These are phyloP conservation scores for Mythimna ferrago DNA, from an alignment of 2,888 invertebrate genomes.

Conservation along the genomic window DNA sequence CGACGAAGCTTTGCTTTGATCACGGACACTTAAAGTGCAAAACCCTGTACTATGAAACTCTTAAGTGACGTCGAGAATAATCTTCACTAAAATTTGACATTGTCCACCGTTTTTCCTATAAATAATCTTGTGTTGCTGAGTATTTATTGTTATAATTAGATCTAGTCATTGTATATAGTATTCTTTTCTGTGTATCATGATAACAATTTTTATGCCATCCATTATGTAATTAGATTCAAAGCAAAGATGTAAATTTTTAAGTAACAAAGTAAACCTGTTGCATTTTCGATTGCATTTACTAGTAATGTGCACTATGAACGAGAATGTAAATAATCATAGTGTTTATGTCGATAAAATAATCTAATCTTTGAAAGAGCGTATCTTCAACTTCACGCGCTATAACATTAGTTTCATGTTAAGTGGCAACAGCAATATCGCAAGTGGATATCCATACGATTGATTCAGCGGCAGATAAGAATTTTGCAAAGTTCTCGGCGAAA, in stretches of 20 bases:
- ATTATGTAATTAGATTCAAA: conserved; percentile 51
- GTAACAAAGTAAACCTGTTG: conserved; percentile 18
- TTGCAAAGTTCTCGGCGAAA: conserved; percentile 68
- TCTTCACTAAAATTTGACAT: conserved; percentile 47
- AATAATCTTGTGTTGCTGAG: conserved; percentile 40
- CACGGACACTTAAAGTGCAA: conserved; percentile 72
- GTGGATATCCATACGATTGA: conserved; percentile 50
- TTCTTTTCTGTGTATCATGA: conserved; percentile 44
- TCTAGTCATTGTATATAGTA: conserved; percentile 65
- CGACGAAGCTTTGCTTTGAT: conserved; percentile 86
- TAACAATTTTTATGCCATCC: conserved; percentile 64
- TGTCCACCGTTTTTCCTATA: conserved; percentile 43
- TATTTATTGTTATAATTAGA: conserved; percentile 33
- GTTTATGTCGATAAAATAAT: conserved; percentile 31
- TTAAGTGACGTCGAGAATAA: conserved; percentile 58
- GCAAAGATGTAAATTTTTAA: conserved; percentile 32
- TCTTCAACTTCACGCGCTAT: conserved; percentile 14
- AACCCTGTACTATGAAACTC: conserved; percentile 59
- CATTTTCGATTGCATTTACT: conserved; percentile 21
- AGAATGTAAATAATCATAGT: conserved; percentile 44
- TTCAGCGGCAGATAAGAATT: conserved; percentile 66
- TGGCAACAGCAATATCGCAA: conserved; percentile 40
- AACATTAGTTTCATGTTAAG: conserved; percentile 27
- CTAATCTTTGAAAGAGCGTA: conserved; percentile 27
- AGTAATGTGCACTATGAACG: conserved; percentile 15